Base-by-base conservation (phyloP, 2,888 invertebrate genomes). In the Drosophila emarginata region DNA sequence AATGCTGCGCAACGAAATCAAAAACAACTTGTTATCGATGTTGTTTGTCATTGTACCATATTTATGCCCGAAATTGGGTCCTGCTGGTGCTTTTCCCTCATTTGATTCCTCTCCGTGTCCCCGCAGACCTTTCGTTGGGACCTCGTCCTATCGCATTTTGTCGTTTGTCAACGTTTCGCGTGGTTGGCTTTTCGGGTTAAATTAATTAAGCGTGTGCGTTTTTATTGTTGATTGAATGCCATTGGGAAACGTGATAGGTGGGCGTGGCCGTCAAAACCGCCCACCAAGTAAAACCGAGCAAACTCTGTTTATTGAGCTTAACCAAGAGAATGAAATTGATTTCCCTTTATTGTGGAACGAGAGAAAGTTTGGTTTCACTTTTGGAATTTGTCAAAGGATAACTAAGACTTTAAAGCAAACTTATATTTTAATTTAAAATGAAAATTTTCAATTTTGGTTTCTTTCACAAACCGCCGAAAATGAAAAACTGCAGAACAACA, bases 121-220 rank as follows among this genome's bases (percentile, higher is more conserved):
- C 4, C 26, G 6, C 12, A 4, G 37, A 15, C 56, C 56, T 3
- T 62, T 61, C n/a, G 45, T 11, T 36, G 58, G 2, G 14, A 23
- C 36, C 61, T 23, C 50, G 14, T 50, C 40, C 26, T 32, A 51
- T 69, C 15, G 36, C 23, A 45, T 45, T 45, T 59, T 68, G 77
- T 57, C 76, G 74, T 72, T 85, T 77, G 72, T 80, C 77, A 77
- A 77, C 69, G 67, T 78, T 79, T 74, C 87, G 77, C 77, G 72
- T 87, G 87, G 80, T 75, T 84, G 87, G 79, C 72, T 82, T 84
- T 84, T 80, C 72, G 87, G 84, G 87, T 84, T 84, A 82, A 84
- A 80, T 87, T 84, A 84, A 84, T 84, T 84, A 84, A 79, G 85
- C 87, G 85, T 85, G 80, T 79, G 77, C 85, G 74, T 77, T 84